Evolutionary conservation across 1,140 invertebrate species (phyloP).

Genomic region (Aphelinus atriplicis): DNA sequence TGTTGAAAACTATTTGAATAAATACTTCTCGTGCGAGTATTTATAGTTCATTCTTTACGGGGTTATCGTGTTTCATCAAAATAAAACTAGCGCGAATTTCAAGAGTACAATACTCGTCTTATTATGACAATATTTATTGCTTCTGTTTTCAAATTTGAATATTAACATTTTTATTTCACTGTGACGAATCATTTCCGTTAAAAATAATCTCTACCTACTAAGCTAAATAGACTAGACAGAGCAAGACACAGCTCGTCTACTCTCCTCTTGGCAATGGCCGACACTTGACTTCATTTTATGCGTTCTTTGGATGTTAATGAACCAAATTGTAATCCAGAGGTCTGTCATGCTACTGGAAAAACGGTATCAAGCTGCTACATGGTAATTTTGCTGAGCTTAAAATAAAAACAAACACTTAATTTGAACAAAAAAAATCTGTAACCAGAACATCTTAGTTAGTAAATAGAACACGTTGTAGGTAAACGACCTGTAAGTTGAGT

Average conservation of each 20-base stretch:
- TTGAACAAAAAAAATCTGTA: too few relatives aligned
- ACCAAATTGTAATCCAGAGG: not conserved
- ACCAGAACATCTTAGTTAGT: too few relatives aligned
- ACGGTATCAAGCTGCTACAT: too few relatives aligned
- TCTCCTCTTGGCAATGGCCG: conserved; percentile 39
- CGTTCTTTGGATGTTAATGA: conserved; percentile 9
- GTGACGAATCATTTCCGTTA: conserved; percentile 18
- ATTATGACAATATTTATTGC: too few relatives aligned
- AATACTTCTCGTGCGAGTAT: not conserved
- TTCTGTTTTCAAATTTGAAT: too few relatives aligned
- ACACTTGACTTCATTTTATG: conserved; percentile 33
- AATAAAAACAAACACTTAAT: too few relatives aligned
- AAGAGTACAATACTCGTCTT: too few relatives aligned
- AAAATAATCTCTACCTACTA: conserved; percentile 39
- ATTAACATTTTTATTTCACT: not conserved
- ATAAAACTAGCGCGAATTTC: not conserved
- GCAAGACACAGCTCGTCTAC: conserved; percentile 4
- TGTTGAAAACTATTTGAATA: too few relatives aligned
- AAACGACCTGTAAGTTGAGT: conserved; percentile 1
- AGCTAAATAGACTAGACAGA: conserved; percentile 36
- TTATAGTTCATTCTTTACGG: conserved; percentile 13
- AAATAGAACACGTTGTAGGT: not conserved
- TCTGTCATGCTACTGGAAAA: too few relatives aligned
- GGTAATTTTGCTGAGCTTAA: too few relatives aligned
- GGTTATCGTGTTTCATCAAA: conserved; percentile 23